Conservation (phyloP, 2,888 invertebrate genomes). For the Nomada goodeniana region DNA sequence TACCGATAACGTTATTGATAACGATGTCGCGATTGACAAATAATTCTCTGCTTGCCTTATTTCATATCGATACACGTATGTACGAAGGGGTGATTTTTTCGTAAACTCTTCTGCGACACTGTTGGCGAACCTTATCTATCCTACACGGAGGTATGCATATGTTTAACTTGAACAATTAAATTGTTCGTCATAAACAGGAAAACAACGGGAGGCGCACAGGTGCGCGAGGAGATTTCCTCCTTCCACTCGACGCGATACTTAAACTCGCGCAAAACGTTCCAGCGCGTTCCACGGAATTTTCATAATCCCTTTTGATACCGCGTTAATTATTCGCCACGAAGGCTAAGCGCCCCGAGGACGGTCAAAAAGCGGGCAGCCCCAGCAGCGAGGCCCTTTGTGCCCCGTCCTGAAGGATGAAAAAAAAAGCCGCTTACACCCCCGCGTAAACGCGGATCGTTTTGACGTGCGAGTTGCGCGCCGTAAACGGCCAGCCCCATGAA, state of each 20-base stretch:
- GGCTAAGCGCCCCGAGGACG: constrained; percentile 28
- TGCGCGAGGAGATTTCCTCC: constrained; percentile 5
- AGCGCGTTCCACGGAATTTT: constrained; percentile 39
- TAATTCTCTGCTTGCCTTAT: no score
- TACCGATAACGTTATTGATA: no score
- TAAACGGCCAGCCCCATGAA: constrained; percentile 52
- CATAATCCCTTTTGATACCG: constrained; percentile 53
- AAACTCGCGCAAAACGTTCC: constrained; percentile 20
- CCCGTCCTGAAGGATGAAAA: constrained; percentile 13
- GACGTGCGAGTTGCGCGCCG: constrained; percentile 43
- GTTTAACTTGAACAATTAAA: no score
- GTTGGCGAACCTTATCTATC: no score
- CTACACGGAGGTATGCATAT: no score
- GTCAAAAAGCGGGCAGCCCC: constrained; percentile 42
- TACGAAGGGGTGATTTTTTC: no score
- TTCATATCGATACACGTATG: no score
- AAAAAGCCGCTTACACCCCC: constrained; percentile 46
- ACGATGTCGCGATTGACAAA: no score
- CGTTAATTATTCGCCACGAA: constrained; percentile 53
- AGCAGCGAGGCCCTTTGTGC: constrained; percentile 38
- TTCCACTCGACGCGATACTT: not conserved
- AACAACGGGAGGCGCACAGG: not conserved
- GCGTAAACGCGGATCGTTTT: constrained; percentile 48
- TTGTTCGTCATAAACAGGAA: not conserved
- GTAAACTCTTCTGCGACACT: no score